Evolutionary conservation across 2,113 vertebrate species (phyloP).

Genomic region (Dissostichus mawsoni): DNA sequence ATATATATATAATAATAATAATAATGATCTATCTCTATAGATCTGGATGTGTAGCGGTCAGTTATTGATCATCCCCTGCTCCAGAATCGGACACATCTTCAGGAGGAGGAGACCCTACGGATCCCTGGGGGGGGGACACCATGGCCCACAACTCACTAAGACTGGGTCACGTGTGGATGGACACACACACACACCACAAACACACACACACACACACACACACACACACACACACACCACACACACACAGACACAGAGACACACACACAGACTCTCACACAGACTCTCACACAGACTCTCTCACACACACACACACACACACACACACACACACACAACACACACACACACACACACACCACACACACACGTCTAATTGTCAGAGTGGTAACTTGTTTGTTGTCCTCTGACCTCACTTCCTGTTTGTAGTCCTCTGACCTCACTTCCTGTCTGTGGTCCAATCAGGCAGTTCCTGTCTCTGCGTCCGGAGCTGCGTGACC

Average conservation of each 20-base stretch:
- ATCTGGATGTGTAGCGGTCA: conserved; percentile 98
- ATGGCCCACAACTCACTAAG: conserved; percentile 97
- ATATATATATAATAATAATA: too few relatives aligned
- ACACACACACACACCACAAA: too few relatives aligned
- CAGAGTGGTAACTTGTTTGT: too few relatives aligned
- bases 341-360: neutral
- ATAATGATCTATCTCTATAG: conserved; percentile 67
- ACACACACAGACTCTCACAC: too few relatives aligned
- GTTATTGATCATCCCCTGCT: conserved; percentile 95
- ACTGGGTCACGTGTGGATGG: conserved; percentile 96
- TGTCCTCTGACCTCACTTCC: neutral
- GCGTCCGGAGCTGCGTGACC: conserved; percentile 90
- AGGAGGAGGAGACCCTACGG: conserved; percentile 96
- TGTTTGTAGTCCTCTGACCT: too few relatives aligned
- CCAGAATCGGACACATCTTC: conserved; percentile 96
- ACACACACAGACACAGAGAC: neutral
- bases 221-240: neutral
- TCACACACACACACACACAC: too few relatives aligned
- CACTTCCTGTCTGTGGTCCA: conserved; percentile 27
- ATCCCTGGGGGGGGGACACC: conserved; percentile 94
- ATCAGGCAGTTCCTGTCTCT: conserved; percentile 94
- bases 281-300: too few relatives aligned
- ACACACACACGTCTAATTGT: neutral
- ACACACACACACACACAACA: too few relatives aligned
- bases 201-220: conserved; percentile 1